A percentile compares a stretch with the other conserved stretches of the same genome.
Evolutionary conservation across 1,140 invertebrate species (phyloP).

Genomic region (Hylyphantes graminicola): DNA sequence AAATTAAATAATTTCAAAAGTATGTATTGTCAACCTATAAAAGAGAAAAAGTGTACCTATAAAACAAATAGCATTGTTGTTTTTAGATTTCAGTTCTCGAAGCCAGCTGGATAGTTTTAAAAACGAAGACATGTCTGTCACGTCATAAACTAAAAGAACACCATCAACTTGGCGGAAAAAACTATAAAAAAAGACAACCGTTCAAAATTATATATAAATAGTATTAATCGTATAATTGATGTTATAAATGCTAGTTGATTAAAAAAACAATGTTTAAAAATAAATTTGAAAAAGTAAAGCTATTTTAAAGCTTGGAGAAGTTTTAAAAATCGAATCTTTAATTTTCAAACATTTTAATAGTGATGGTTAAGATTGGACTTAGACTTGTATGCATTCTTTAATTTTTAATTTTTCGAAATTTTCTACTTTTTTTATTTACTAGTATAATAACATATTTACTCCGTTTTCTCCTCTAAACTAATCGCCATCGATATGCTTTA

Average conservation of each 20-base stretch:
- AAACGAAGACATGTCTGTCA: slow-evolving; percentile 74
- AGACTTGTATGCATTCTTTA: neutral
- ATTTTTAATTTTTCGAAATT: neutral
- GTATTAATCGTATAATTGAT: neutral
- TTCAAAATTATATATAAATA: neutral
- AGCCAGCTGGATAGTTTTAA: slow-evolving; percentile 76
- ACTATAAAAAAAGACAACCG: neutral
- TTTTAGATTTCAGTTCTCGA: slow-evolving; percentile 4
- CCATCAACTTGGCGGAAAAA: slow-evolving; percentile 79
- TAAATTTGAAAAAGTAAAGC: neutral
- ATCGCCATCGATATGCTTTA: too few species aligned
- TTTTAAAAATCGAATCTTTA: neutral
- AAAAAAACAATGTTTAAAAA: neutral
- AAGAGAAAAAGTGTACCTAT: slow-evolving; percentile 13
- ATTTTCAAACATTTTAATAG: neutral
- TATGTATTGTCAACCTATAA: neutral
- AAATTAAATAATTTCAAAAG: too few species aligned
- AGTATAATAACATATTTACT: too few species aligned
- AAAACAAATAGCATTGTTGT: neutral
- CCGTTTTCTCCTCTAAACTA: too few species aligned
- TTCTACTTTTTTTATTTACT: neutral
- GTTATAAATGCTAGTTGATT: neutral
- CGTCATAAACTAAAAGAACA: slow-evolving; percentile 76
- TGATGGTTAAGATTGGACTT: neutral
- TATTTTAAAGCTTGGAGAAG: neutral